Conservation (phyloP, 2,113 vertebrate species). For the Laticauda colubrina region DNA sequence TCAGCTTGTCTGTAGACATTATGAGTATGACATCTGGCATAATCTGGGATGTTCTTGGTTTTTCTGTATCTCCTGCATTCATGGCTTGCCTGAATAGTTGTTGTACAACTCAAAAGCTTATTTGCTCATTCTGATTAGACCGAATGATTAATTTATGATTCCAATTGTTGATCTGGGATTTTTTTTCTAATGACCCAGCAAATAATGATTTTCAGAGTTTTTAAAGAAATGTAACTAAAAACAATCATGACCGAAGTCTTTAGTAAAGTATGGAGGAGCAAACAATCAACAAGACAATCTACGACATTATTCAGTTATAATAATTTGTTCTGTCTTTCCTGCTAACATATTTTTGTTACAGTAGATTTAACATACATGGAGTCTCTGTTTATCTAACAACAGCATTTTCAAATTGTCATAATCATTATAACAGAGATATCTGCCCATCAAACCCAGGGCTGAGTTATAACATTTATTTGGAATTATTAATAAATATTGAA, state of each 20-base stretch:
- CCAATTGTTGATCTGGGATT: not conserved
- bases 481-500: not conserved
- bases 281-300: not conserved
- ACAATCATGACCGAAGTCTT: not conserved
- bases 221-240: constrained; percentile 18
- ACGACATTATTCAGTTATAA: not conserved
- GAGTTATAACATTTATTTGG: not conserved
- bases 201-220: not conserved
- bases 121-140: not conserved
- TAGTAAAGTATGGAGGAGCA: constrained; percentile 8
- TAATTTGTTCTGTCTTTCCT: not conserved
- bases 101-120: not conserved
- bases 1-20: not conserved
- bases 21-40: not conserved
- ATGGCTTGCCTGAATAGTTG: not conserved
- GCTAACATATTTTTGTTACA: not conserved
- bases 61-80: not conserved
- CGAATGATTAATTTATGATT: not conserved
- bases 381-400: not conserved
- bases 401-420: not conserved
- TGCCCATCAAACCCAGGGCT: not conserved
- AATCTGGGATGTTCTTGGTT: not conserved
- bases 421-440: not conserved
- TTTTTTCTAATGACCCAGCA: not conserved
- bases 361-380: not conserved